Percentiles rank a stretch among this genome's conserved stretches.
Evolutionary conservation across 1,140 invertebrate species (phyloP).

Genomic region (Scaptomyza graminum): DNA sequence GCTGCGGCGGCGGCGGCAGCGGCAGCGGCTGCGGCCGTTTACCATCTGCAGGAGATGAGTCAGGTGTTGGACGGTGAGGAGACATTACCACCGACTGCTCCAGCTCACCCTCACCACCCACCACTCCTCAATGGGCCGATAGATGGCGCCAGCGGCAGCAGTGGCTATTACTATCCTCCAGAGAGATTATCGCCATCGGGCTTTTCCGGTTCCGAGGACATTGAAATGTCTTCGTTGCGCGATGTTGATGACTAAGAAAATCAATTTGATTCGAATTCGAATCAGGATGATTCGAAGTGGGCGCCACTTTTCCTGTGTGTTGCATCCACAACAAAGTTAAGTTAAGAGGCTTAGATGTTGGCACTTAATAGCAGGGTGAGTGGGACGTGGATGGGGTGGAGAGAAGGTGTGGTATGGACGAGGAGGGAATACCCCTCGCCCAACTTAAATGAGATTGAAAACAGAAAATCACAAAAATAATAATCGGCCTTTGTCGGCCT

Average conservation of each 20-base stretch:
- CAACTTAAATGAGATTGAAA: too few relatives aligned
- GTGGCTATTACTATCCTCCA: conserved; percentile 63
- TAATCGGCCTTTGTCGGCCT: too few relatives aligned
- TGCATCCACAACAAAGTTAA: too few relatives aligned
- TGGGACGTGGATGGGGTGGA: too few relatives aligned
- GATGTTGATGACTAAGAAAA: conserved; percentile 63
- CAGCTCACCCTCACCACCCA: conserved; percentile 15
- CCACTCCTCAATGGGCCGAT: conserved; percentile 4
- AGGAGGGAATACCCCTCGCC: too few relatives aligned
- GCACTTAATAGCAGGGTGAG: too few relatives aligned
- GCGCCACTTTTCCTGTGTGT: too few relatives aligned
- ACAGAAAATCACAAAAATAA: too few relatives aligned
- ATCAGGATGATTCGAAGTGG: too few relatives aligned
- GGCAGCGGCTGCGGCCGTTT: conserved; percentile 51
- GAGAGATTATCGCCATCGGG: conserved; percentile 80
- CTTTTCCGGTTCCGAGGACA: conserved; percentile 72
- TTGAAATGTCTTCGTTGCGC: conserved; percentile 61
- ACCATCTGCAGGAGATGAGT: conserved; percentile 65
- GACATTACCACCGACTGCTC: conserved; percentile 20
- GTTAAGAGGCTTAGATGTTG: too few relatives aligned
- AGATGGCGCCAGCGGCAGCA: neutral
- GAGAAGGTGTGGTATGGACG: too few relatives aligned
- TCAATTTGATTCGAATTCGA: neutral
- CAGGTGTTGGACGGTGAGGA: conserved; percentile 18
- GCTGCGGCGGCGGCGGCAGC: conserved; percentile 17